Base-by-base conservation (phyloP, 2,797 vertebrate genomes). In the Tiaroga cobitis region DNA sequence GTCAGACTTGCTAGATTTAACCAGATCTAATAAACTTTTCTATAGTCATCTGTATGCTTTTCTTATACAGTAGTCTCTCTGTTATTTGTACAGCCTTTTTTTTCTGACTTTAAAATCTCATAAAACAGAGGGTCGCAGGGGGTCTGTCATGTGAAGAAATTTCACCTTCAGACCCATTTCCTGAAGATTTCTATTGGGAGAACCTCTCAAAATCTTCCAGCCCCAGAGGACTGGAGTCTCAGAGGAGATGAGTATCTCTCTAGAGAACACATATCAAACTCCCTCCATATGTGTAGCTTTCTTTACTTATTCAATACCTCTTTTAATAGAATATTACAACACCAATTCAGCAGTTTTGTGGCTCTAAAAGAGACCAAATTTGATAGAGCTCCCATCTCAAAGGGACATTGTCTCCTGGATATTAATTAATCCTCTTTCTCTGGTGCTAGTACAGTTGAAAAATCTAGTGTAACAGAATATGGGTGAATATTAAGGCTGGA, bases 231-330 rank as follows among this genome's bases (percentile, higher is more conserved):
- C 72, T 39, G 8, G 37, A 41, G 26, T 56, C 63, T 81, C 56
- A 21, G 39, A 80, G 29, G 56, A 63, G 46, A 65, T 77, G 68
- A 80, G 76, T 21, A 11, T 54, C 32, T 70, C 41, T 82, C 79
- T 24, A 76, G 26, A 61, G 41, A 51, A 37, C 11, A 49, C 65
- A 67, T 79, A 41, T 41, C 32, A 2, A 39, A 7, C 19, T 26
- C 16, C 61, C 24, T 82, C 82, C 67, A 73, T 56, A 63, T 86
- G 59, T 80, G 65, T 54, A 43, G 85, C 87, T 91, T 91, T 86
- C 88, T 87, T n/a, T 37, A 43, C 56, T 84, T 43, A 69, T 77
- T 77, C 46, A 73, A 16, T 73, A 56, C 34, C 43, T 81, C 76
- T 80, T 65, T 84, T 72, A 65, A 59, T 80, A 37, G 6, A 67